A percentile compares a stretch with the other conserved stretches of the same genome.
Conservation (phyloP, 2,888 invertebrate genomes). For the Tenthredo distinguenda region DNA sequence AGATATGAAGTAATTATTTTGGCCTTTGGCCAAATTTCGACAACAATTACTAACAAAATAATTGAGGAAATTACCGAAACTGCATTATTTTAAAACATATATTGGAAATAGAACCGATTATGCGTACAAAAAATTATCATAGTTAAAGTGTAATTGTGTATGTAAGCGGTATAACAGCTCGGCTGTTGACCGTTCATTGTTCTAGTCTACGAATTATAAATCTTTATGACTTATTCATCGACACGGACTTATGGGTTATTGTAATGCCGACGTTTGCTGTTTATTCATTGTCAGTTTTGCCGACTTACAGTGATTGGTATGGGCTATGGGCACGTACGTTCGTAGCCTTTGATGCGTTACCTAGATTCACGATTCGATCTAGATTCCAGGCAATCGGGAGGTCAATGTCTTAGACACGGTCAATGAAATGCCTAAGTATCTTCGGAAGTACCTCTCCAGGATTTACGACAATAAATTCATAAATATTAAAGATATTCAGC, state of each 20-base stretch:
- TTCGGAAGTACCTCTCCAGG: background rate
- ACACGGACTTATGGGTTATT: conserved; percentile 16
- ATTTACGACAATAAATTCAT: background rate
- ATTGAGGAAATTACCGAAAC: background rate
- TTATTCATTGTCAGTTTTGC: conserved; percentile 28
- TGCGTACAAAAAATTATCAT: background rate
- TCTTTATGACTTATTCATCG: conserved; percentile 34
- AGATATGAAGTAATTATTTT: background rate
- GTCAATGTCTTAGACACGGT: conserved; percentile 34
- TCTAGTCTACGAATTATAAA: conserved; percentile 36
- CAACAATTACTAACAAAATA: background rate
- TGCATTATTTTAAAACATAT: background rate
- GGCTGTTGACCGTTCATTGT: conserved; percentile 42
- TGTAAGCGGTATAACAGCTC: background rate
- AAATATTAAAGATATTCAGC: background rate
- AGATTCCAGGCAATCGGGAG: conserved; percentile 39
- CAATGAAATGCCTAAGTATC: background rate
- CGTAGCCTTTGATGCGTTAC: conserved; percentile 28
- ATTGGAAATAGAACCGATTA: background rate
- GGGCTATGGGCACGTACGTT: conserved; percentile 7
- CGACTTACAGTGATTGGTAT: conserved; percentile 25
- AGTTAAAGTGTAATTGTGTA: background rate
- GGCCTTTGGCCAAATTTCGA: background rate
- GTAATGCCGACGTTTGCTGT: conserved; percentile 31
- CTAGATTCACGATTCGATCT: conserved; percentile 40